Base-by-base conservation (phyloP, 1,140 invertebrate genomes). In the Drosophila ambigua region DNA sequence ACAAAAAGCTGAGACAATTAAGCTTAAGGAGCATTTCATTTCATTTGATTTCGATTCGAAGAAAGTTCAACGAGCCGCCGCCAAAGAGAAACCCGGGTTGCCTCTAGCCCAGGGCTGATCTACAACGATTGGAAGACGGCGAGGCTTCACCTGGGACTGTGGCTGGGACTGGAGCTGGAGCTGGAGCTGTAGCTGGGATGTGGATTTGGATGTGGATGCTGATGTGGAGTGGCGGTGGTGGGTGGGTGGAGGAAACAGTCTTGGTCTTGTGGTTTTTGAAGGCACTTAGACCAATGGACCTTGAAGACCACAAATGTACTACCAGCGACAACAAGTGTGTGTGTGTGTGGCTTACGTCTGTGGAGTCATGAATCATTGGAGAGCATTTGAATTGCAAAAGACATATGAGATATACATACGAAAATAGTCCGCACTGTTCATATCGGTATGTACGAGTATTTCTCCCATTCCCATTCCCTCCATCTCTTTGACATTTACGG, bases 11-110 rank as follows among this genome's bases (percentile, higher is more conserved):
- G 66, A 88, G 83, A 88, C 83, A 88, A 88, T 88, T 88, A 88
- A 88, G 83, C 83, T 88, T 88, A 88, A 88, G 84, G 83, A 88
- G 79, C 83, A 88, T 88, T 88, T 88, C 75, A 85, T 85, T 75
- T 65, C 84, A 83, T 79, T 74, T 45, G 64, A 69, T 69, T 69
- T 77, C 79, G 87, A 77, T 65, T 51, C 75, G 76, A 87, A 77
- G 83, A 88, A 88, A 88, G 83, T 88, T 88, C 60, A 77, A 46
- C 59, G 45, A 46, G 61, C 58, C 44, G 60, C 58, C 72, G 59
- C 63, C 59, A 80, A 77, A 85, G 68, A 85, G 80, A 85, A 85
- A 81, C 78, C 74, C 60, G 31, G n/a, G 44, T 16, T 23, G 49
- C 49, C 64, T 41, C 43, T 44, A 41, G 74, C 78, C 82, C 54